Conservation (phyloP, 2,797 vertebrate species). For the Sciaenops ocellatus region DNA sequence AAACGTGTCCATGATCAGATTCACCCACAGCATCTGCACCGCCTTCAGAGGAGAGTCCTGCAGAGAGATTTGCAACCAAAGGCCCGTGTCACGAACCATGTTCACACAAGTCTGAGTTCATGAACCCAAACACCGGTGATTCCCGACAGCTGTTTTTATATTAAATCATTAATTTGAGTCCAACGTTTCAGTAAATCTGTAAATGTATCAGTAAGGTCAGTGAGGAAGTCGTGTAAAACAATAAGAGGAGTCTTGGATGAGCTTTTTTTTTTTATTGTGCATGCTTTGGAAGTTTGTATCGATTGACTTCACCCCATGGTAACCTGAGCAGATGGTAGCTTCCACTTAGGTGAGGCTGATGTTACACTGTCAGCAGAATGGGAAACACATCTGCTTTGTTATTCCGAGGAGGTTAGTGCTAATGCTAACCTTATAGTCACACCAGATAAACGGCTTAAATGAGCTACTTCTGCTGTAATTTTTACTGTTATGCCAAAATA, state of each 20-base stretch:
- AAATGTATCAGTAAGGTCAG: background rate
- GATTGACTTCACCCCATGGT: background rate
- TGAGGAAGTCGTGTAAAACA: too few relatives aligned
- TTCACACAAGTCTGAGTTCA: background rate
- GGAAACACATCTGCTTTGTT: background rate
- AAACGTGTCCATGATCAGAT: slow-evolving; percentile 96
- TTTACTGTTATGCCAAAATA: too few relatives aligned
- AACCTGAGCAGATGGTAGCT: background rate
- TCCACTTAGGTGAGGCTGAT: background rate
- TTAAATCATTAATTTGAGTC: background rate
- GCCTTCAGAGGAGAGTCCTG: slow-evolving; percentile 89
- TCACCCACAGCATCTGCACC: slow-evolving; percentile 96
- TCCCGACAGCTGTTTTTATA: too few relatives aligned
- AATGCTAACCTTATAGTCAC: background rate
- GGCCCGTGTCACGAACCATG: slow-evolving; percentile 11
- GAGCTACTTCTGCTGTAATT: too few relatives aligned
- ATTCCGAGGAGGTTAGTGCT: background rate
- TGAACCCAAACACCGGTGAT: too few relatives aligned
- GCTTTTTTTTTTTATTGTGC: too few relatives aligned
- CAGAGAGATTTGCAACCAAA: slow-evolving; percentile 27
- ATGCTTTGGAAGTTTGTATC: too few relatives aligned
- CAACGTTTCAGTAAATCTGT: background rate
- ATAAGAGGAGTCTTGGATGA: too few relatives aligned
- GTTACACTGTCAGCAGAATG: background rate
- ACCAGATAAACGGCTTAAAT: background rate